A percentile compares a stretch with the other conserved stretches of the same genome.
Evolutionary conservation across 2,113 vertebrate species (phyloP).

Genomic region (Nematolebias whitei): DNA sequence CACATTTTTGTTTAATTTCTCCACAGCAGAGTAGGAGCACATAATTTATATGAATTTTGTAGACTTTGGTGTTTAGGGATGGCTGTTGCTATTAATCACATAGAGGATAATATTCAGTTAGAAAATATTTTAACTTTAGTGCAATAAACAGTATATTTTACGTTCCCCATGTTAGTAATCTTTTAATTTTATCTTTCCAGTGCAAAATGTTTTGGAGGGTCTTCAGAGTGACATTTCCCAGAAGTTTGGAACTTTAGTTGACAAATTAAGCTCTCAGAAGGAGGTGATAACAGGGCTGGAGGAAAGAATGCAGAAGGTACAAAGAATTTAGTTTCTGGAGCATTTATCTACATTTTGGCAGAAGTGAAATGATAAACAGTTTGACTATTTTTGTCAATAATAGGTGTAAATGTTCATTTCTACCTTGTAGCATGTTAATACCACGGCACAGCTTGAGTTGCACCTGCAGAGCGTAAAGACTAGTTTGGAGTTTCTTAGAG

Average conservation of each 20-base stretch:
- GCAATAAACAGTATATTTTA: background rate
- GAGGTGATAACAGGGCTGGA: slow-evolving; percentile 62
- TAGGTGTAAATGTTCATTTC: slow-evolving; percentile 19
- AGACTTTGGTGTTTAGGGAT: no score
- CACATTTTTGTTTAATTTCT: no score
- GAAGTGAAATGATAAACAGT: background rate
- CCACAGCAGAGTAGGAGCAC: no score
- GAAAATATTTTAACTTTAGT: no score
- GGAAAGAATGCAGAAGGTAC: slow-evolving; percentile 72
- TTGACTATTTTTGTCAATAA: slow-evolving; percentile 17
- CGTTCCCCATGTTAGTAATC: background rate
- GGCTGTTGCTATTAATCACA: no score
- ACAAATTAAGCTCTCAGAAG: slow-evolving; percentile 61
- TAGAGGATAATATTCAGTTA: no score
- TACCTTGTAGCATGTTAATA: slow-evolving; percentile 52
- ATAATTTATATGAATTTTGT: no score
- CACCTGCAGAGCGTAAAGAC: slow-evolving; percentile 62
- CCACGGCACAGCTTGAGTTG: slow-evolving; percentile 56
- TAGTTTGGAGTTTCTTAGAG: slow-evolving; percentile 63
- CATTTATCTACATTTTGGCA: background rate
- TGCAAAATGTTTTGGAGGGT: slow-evolving; percentile 62
- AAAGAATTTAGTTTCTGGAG: background rate
- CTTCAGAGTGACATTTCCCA: slow-evolving; percentile 63
- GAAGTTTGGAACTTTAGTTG: slow-evolving; percentile 64
- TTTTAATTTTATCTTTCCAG: slow-evolving; percentile 53